Conservation (phyloP, 2,888 invertebrate species). For the Meloe dianella region DNA sequence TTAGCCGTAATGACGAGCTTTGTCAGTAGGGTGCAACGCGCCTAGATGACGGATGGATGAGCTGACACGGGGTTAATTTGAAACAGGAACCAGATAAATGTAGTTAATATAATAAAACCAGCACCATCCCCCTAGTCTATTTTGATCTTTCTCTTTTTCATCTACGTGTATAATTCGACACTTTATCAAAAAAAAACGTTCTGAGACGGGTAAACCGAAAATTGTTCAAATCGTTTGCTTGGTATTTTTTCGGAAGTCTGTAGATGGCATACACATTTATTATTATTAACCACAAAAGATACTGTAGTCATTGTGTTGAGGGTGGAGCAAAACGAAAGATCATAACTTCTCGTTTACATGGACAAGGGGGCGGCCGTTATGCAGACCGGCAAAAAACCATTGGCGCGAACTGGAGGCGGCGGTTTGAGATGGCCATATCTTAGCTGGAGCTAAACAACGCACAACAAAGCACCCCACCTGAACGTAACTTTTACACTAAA, state of each 20-base stretch:
- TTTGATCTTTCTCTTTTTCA: conserved; percentile 28
- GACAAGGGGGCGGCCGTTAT: conserved; percentile 38
- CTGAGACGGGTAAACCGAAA: conserved; percentile 33
- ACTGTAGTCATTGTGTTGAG: conserved; percentile 13
- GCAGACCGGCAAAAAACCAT: conserved; percentile 31
- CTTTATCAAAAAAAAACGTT: conserved; percentile 48
- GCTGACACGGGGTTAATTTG: conserved; percentile 56
- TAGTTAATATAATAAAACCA: conserved; percentile 54
- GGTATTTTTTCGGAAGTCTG: conserved; percentile 20
- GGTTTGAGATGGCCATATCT: conserved; percentile 12
- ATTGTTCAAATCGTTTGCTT: conserved; percentile 31
- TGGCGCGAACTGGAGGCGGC: conserved; percentile 22
- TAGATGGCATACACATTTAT: conserved; percentile 36
- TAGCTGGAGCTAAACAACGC: not conserved
- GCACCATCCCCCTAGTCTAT: conserved; percentile 30
- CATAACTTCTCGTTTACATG: conserved; percentile 44
- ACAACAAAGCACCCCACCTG: conserved; percentile 4
- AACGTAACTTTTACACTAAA: not conserved
- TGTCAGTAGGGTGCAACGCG: conserved; percentile 27
- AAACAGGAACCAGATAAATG: conserved; percentile 56
- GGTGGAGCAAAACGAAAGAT: conserved; percentile 35
- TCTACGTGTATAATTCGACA: conserved; percentile 48
- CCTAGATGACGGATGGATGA: conserved; percentile 52
- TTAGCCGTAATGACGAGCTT: conserved; percentile 32
- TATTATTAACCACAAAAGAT: conserved; percentile 37